Percentiles rank a stretch among this genome's conserved stretches.
phyloP scores from a whole-genome alignment of 1,140 invertebrate species.

The Andrena cerasifolii region DNA sequence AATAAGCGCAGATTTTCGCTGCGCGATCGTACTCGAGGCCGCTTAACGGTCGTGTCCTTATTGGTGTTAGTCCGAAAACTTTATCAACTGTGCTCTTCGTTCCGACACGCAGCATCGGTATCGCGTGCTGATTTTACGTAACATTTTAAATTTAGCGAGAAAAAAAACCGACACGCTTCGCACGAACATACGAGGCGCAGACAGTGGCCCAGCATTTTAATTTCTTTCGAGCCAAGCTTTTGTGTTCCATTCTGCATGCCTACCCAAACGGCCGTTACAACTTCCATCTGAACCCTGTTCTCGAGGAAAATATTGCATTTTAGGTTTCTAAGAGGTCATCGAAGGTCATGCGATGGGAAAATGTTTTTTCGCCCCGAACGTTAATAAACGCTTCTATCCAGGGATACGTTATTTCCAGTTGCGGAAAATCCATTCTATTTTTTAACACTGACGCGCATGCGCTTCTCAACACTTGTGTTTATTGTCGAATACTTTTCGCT shows the following conservation, averaged over 20 bases:
- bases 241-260: not conserved
- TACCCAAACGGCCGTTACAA: not conserved
- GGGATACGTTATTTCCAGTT: too few species aligned
- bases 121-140: conserved; percentile 23
- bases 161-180: not conserved
- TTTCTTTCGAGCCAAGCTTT: not conserved
- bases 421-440: not conserved
- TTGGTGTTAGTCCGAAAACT: conserved; percentile 16
- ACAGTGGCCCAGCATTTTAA: not conserved
- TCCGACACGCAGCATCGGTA: conserved; percentile 8
- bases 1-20: conserved; percentile 5
- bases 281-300: too few species aligned
- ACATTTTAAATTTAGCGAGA: conserved; percentile 27
- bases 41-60: conserved; percentile 29
- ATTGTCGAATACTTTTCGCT: too few species aligned
- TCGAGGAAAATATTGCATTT: too few species aligned
- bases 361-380: conserved; percentile 39
- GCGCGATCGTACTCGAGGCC: not conserved
- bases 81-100: conserved; percentile 25
- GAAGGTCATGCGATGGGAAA: conserved; percentile 18
- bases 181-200: not conserved
- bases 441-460: conserved; percentile 8
- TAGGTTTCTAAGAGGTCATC: not conserved
- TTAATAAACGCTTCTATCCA: conserved; percentile 1
- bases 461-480: not conserved